Evolutionary conservation across 2,113 vertebrate genomes (phyloP), one percentile per base, ranked within the genome.

Genomic region (Prietella phreatophila): DNA sequence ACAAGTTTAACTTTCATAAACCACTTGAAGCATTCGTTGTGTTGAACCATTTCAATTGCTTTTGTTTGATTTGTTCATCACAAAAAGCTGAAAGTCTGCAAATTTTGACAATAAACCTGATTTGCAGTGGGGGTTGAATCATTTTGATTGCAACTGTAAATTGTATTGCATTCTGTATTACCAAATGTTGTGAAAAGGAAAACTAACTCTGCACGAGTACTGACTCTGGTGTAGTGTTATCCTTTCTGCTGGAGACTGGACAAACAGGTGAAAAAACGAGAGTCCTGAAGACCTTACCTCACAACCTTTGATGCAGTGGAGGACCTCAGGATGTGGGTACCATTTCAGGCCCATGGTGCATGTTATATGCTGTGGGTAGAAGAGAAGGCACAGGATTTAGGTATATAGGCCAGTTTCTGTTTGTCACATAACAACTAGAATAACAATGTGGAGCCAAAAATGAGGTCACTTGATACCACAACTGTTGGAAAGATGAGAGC

Each of bases 221-320:
- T 33, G 30, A 69, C 65, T 30, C 25, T 61, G 25, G n/a, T 15
- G n/a, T 22, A 9, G 47, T 50, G 47, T 10, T 50, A 50, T 50
- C 8, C 47, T 50, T 50, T 50, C 47, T 47, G 25, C 47, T 20
- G 30, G 63, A 76, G 50, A 7, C 67, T 2, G 6, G 30, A 19
- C 30, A 8, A 71, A 71, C 36, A 36, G 67, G 15, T 33, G 6
- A 47, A 47, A 47, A 47, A 47, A 19, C 8, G 67, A 19, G 33
- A 13, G 19, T 69, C 19, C 53, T 27, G 22, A n/a, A 69, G 55
- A 56, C 86, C 95, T 97, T 93, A 99, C 98, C 96, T 99, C 98
- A 55, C 98, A 99, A 91, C 97, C 96, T 95, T 98, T 99, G 93
- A 99, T 97, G 93, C 98, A 99, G 94, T 97, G 96, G 86, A 99